Evolutionary conservation across 2,797 vertebrate species (phyloP), one percentile per base, ranked within the genome.

Genomic region (Anguilla megastoma): DNA sequence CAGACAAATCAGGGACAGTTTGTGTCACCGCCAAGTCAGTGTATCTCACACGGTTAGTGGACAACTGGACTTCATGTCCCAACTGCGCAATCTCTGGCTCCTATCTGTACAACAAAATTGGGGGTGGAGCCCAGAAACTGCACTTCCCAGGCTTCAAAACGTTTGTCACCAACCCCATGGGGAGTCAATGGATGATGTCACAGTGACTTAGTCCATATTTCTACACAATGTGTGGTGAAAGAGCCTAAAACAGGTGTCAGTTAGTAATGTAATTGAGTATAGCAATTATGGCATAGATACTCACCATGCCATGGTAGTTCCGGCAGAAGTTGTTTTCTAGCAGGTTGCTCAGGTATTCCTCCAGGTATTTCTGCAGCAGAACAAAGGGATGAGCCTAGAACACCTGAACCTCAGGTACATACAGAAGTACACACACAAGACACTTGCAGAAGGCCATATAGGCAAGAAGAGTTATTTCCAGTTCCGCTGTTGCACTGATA

Each of bases 231-330:
- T 45, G 41, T 45, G 41, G 41, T 45, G 41, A 45, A 45, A 27
- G 63, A 27, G 6, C n/a, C 24, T 10, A 27, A 2, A 69, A 27
- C 5, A 69, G 63, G 63, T n/a, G 63, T 69, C 24, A 69, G 63
- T 63, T 63, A 24, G 60, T 5, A 24, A 63, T 63, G 60, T 69
- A 14, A n/a, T 6, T 8, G 5, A n/a, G 6, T 69, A 69, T 69
- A 69, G 63, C 63, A n/a, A 27, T 5, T 69, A 69, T 16, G 14
- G 71, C 12, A 8, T 16, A 30, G 27, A 76, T 27, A 60, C 87
- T 94, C 92, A 98, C 98, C 97, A 97, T 97, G 88, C 96, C 96
- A 45, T 95, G 96, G 90, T 96, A 96, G 90, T 96, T 97, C 60
- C 94, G 95, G 88, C 97, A 98, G 91, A 98, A 96, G 2, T 88